These are phyloP conservation scores for Hippolais icterina DNA, from an alignment of 2,113 vertebrate species.

Conservation along the genomic window DNA sequence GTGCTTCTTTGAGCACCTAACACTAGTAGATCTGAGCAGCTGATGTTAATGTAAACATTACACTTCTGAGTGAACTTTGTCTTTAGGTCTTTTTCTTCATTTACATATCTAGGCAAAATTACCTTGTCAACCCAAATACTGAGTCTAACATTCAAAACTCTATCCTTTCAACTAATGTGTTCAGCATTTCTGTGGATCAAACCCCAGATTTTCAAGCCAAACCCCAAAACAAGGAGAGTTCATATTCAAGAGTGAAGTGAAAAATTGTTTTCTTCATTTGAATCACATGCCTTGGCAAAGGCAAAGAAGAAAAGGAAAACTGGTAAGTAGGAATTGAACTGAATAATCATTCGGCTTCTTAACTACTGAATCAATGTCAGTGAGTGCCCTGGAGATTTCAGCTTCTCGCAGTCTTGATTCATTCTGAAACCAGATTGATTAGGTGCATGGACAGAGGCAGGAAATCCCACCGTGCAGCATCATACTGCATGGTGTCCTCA, in stretches of 20 bases:
- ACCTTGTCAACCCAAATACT: not conserved
- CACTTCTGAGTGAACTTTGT: conserved; percentile 14
- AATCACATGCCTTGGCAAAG: not conserved
- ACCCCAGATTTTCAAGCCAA: not conserved
- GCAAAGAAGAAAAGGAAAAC: not conserved
- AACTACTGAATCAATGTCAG: not conserved
- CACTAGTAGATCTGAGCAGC: not conserved
- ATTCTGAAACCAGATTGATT: not conserved
- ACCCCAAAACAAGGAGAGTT: not conserved
- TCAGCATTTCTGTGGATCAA: not conserved
- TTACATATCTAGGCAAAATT: not conserved
- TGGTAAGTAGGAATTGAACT: not conserved
- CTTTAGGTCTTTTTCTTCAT: not conserved
- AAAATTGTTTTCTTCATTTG: not conserved
- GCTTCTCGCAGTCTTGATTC: not conserved
- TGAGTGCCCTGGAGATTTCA: not conserved
- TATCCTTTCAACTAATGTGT: not conserved
- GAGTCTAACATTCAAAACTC: not conserved
- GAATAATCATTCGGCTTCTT: not conserved
- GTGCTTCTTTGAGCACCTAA: not conserved
- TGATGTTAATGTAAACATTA: not conserved
- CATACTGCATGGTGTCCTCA: rapidly evolving
- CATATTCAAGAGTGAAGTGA: not conserved
- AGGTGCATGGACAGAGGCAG: not conserved
- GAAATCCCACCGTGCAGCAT: not conserved